Conservation (phyloP, 2,113 vertebrate species). For the Crotalus viridis region DNA sequence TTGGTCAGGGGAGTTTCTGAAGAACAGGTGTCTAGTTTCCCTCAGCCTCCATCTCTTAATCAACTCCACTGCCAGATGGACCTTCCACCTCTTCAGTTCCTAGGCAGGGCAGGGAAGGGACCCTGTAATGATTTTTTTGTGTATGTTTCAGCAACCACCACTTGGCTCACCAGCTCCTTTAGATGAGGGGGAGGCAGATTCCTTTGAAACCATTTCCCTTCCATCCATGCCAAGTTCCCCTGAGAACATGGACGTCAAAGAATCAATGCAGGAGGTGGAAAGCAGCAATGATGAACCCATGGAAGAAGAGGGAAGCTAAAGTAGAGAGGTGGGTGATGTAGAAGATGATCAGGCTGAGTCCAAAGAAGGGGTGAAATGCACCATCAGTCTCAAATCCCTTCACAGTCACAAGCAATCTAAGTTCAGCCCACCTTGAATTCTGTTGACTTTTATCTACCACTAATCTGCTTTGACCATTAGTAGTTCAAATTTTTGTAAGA, state of each 20-base stretch:
- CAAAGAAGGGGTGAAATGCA: neutral
- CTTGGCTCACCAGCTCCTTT: neutral
- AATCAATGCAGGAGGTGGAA: neutral
- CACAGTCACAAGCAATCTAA: neutral
- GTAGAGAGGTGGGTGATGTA: neutral
- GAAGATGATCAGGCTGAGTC: neutral
- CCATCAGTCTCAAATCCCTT: neutral
- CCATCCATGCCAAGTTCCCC: neutral
- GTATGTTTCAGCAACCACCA: neutral
- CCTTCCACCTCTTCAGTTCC: neutral
- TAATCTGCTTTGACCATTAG: neutral
- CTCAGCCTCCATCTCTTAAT: neutral
- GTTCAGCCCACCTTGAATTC: neutral
- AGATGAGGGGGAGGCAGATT: neutral
- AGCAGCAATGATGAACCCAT: neutral
- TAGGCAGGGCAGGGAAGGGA: neutral
- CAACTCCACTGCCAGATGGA: neutral
- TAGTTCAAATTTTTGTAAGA: neutral
- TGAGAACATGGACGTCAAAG: neutral
- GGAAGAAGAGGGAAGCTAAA: neutral
- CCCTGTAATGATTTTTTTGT: neutral
- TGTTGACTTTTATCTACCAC: neutral
- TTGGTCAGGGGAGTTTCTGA: neutral
- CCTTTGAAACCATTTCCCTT: neutral
- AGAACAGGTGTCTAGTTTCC: neutral